These are phyloP conservation scores for Enteromius argenteus DNA, from an alignment of 2,797 vertebrate species.

Conservation along the genomic window DNA sequence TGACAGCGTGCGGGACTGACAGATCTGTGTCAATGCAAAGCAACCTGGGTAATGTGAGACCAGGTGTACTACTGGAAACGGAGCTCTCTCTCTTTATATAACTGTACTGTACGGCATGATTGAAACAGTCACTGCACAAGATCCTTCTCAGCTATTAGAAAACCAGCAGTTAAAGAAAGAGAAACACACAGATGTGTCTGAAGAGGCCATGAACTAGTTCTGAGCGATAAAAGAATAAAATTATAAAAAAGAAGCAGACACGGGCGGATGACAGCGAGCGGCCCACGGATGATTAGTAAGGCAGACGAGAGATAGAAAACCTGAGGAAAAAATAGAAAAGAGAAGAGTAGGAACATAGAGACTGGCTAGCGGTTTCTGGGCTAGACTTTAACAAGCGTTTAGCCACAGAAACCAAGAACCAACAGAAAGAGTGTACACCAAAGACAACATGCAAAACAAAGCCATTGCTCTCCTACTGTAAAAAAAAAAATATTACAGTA, in stretches of 20 bases:
- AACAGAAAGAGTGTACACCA: not conserved
- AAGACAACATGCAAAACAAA: not conserved
- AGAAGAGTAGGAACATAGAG: constrained; percentile 86
- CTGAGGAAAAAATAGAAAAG: constrained; percentile 90
- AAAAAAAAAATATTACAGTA: not conserved
- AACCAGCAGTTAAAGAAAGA: constrained; percentile 22
- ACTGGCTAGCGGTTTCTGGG: constrained; percentile 23
- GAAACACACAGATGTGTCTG: constrained; percentile 59
- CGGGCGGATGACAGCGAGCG: constrained; percentile 67
- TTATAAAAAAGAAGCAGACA: constrained; percentile 67
- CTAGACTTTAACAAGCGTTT: not conserved
- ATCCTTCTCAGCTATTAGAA: constrained; percentile 35
- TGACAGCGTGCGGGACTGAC: constrained; percentile 87
- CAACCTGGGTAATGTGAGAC: constrained; percentile 79
- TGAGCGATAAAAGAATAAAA: constrained; percentile 77
- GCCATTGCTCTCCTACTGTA: not conserved
- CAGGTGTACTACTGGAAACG: constrained; percentile 53
- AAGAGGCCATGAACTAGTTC: constrained; percentile 73
- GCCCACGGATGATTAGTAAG: constrained; percentile 91
- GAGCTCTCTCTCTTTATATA: constrained; percentile 52
- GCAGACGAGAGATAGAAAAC: constrained; percentile 96
- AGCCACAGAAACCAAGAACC: constrained; percentile 15
- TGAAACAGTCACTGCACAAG: constrained; percentile 4
- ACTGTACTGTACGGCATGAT: constrained; percentile 6
- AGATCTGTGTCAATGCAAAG: constrained; percentile 95